Evolutionary conservation across 2,113 vertebrate species (phyloP).

Genomic region (Ptychochromis oligacanthus): DNA sequence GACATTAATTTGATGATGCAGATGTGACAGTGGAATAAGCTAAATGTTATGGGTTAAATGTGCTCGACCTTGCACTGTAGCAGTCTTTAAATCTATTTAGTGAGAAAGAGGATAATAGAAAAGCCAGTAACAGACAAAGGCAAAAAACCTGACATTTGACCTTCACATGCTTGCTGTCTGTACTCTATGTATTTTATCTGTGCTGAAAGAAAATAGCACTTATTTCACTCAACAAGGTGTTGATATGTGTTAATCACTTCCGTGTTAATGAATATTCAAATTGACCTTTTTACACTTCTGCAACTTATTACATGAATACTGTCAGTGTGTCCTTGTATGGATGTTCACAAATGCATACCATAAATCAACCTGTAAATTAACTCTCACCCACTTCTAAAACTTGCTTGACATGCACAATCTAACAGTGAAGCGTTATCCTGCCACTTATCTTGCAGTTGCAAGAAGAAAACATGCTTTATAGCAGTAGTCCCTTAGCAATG

Average conservation of each 20-base stretch:
- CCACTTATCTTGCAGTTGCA: not conserved
- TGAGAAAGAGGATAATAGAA: slow-evolving; percentile 24
- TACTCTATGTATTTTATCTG: not conserved
- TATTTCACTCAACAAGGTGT: not conserved
- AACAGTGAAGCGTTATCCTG: not conserved
- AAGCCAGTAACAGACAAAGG: slow-evolving; percentile 34
- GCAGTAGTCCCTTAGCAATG: not conserved
- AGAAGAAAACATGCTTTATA: not conserved
- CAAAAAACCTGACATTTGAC: slow-evolving; percentile 43
- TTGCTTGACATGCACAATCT: not conserved
- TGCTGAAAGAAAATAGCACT: not conserved
- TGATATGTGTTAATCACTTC: not conserved
- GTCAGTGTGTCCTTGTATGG: not conserved
- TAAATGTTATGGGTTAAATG: slow-evolving; percentile 70
- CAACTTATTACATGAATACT: not conserved
- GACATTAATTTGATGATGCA: slow-evolving; percentile 67
- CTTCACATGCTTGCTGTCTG: not conserved
- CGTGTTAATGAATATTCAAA: not conserved
- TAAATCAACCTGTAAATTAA: not conserved
- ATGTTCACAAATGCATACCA: not conserved
- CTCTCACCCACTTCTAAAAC: not conserved
- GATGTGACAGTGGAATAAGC: slow-evolving; percentile 66
- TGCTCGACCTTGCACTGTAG: slow-evolving; percentile 60
- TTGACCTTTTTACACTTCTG: not conserved
- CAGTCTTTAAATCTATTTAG: slow-evolving; percentile 45